Evolutionary conservation across 2,113 vertebrate genomes (phyloP), one percentile per base, ranked within the genome.

Genomic region (Prochilodus magdalenae): DNA sequence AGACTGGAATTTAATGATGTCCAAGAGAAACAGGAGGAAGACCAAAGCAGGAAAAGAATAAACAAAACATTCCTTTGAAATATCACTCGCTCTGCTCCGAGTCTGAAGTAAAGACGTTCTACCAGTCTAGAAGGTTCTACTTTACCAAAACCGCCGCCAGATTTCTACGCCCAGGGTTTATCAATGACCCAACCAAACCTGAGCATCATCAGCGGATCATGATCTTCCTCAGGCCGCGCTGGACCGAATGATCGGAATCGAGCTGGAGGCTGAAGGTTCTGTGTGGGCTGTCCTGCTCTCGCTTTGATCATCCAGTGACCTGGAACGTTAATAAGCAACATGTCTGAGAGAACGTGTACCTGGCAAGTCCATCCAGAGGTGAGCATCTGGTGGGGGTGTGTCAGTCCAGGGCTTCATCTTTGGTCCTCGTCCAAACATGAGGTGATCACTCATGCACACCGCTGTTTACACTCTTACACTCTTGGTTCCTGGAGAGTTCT

Each of bases 241-340:
- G n/a, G n/a, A n/a, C n/a, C n/a, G 57, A 80, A 80, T 72, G 20
- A 60, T 72, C 78, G 29, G 67, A 36, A 11, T 53, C 57, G 24
- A 22, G 67, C 78, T 30, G 18, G 6, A 73, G 57, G 36, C 24
- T 36, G 36, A 18, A 62, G 12, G 30, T 70, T 53, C 76, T 40
- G 24, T 36, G 33, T 47, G 36, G 75, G 53, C 63, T 69, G 4
- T 65, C 44, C 36, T 33, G 26, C 59, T 49, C 62, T 72, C 70
- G 53, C 78, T 80, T 62, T 72, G n/a, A 80, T 51, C 24, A 72
- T 80, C 57, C 63, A 49, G 26, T 29, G 30, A 44, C 70, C n/a
- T 26, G 27, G 70, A 72, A 47, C 55, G 60, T 27, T n/a, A n/a
- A n/a, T n/a, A n/a, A 63, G 57, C 69, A 73, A 44, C 29, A 63